Conservation (phyloP, 2,888 invertebrate species). For the Agrochola lychnidis region DNA sequence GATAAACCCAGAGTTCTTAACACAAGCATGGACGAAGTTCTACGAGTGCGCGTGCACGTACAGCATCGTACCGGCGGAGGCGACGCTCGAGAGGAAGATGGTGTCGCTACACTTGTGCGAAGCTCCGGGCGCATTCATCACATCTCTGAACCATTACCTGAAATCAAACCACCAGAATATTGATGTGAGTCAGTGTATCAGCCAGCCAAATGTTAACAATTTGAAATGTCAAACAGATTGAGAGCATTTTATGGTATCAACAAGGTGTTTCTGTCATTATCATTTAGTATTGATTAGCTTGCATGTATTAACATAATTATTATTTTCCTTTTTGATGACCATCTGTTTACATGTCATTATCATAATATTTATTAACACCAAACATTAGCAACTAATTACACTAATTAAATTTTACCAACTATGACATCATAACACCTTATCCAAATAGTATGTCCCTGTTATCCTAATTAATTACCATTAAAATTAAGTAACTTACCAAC, state of each 20-base stretch:
- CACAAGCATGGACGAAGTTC: constrained; percentile 98
- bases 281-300: constrained; percentile 8
- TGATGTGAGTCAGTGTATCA: constrained; percentile 85
- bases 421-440: constrained; percentile 38
- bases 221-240: constrained; percentile 19
- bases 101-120: constrained; percentile 97
- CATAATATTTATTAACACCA: constrained; percentile 28
- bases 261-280: constrained; percentile 24
- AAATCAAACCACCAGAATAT: constrained; percentile 89
- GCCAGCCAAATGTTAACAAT: constrained; percentile 25
- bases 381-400: constrained; percentile 30
- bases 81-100: constrained; percentile 83
- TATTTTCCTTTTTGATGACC: neutral
- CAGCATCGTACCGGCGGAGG: constrained; percentile 89
- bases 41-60: constrained; percentile 94
- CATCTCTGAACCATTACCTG: constrained; percentile 96
- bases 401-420: constrained; percentile 25
- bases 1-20: constrained; percentile 94
- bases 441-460: constrained; percentile 16
- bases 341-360: constrained; percentile 39
- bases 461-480: constrained; percentile 35
- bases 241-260: constrained; percentile 8
- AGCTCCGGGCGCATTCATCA: constrained; percentile 98
- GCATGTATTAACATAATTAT: constrained; percentile 14
- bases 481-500: constrained; percentile 11